A percentile compares a stretch with the other conserved stretches of the same genome.
phyloP scores from a whole-genome alignment of 2,888 invertebrate genomes.

The Lycaena phlaeas region DNA sequence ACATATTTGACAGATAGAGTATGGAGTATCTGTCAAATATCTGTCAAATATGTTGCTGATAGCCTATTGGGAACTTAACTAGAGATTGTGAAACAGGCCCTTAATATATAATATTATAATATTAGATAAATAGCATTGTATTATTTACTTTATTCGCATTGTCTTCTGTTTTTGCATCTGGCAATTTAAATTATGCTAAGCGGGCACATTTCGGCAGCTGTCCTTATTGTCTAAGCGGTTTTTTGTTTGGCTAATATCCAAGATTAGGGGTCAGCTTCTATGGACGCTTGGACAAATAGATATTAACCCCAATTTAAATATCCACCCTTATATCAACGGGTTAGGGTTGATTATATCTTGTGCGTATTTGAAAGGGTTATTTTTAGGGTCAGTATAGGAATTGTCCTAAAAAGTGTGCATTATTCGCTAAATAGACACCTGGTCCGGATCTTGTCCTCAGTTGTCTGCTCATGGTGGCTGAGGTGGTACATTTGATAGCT shows the following conservation, averaged over 20 bases:
- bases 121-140: too few relatives aligned
- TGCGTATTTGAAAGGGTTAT: slow-evolving; percentile 15
- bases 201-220: slow-evolving; percentile 42
- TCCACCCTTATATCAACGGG: slow-evolving; percentile 11
- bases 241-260: slow-evolving; percentile 20
- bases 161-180: background rate
- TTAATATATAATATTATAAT: too few relatives aligned
- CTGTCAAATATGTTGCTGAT: too few relatives aligned
- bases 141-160: too few relatives aligned
- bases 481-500: too few relatives aligned
- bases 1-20: too few relatives aligned
- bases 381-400: slow-evolving; percentile 43
- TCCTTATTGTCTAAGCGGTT: slow-evolving; percentile 27
- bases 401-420: slow-evolving; percentile 29
- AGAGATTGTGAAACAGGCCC: too few relatives aligned
- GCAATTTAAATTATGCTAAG: background rate
- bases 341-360: slow-evolving; percentile 14
- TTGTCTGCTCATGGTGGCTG: too few relatives aligned
- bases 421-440: slow-evolving; percentile 41
- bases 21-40: too few relatives aligned
- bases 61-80: too few relatives aligned
- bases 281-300: slow-evolving; percentile 25
- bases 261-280: slow-evolving; percentile 29
- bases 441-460: slow-evolving; percentile 36
- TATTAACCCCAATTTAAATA: slow-evolving; percentile 13